Percentiles rank a stretch among this genome's conserved stretches.
Evolutionary conservation across 2,888 invertebrate species (phyloP).

Genomic region (Drosophila meridionalis): DNA sequence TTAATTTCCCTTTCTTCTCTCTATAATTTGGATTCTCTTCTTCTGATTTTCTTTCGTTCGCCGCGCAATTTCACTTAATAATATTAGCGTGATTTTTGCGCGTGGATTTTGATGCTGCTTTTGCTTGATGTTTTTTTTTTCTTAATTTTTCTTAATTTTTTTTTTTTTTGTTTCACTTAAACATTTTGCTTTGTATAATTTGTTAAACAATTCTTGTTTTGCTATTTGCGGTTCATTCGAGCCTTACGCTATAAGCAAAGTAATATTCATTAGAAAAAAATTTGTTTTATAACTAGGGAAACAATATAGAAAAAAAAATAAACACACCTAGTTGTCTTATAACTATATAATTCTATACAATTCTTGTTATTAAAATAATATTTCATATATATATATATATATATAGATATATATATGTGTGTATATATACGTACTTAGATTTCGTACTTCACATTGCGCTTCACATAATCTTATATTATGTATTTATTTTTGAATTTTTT

Average conservation of each 20-base stretch:
- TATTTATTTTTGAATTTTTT: constrained; percentile 10
- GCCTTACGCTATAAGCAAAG: constrained; percentile 41
- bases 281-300: constrained; percentile 22
- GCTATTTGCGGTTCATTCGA: constrained; percentile 9
- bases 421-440: constrained; percentile 38
- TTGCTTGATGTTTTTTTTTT: neutral
- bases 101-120: constrained; percentile 18
- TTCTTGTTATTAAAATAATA: constrained; percentile 33
- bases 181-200: neutral
- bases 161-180: neutral
- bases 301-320: constrained; percentile 19
- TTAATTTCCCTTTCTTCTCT: neutral
- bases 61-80: constrained; percentile 64
- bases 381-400: constrained; percentile 31
- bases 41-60: constrained; percentile 8
- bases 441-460: constrained; percentile 60
- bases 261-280: constrained; percentile 26
- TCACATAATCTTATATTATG: constrained; percentile 44
- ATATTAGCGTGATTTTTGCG: constrained; percentile 65
- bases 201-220: neutral
- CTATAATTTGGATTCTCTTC: neutral
- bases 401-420: constrained; percentile 29
- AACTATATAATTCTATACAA: constrained; percentile 46
- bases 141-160: neutral
- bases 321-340: constrained; percentile 32